phyloP scores from a whole-genome alignment of 2,113 vertebrate species.

The Octodon degus region DNA sequence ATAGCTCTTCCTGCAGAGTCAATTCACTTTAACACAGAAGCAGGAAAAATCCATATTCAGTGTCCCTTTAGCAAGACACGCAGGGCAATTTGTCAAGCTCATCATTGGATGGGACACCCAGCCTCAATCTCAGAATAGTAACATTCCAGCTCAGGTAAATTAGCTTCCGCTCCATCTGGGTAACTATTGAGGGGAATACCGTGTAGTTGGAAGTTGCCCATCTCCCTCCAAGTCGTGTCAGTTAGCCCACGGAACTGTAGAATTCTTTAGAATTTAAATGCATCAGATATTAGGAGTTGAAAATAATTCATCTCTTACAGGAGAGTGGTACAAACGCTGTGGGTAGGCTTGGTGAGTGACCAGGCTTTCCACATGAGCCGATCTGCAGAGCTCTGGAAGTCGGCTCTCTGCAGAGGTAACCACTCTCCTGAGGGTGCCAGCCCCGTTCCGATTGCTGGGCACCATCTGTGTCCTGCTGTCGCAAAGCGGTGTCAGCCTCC shows the following conservation, averaged over 20 bases:
- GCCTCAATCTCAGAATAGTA: not conserved
- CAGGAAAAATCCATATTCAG: not conserved
- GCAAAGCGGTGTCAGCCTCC: accelerated
- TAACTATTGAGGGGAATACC: not conserved
- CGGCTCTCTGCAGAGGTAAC: not conserved
- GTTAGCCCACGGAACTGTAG: not conserved
- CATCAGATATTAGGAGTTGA: not conserved
- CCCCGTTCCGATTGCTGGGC: not conserved
- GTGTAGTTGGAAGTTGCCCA: not conserved
- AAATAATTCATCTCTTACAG: not conserved
- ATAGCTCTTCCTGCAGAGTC: not conserved
- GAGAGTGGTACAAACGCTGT: not conserved
- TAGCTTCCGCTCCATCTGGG: not conserved
- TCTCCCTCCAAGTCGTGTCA: not conserved
- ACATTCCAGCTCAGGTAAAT: not conserved
- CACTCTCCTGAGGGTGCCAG: not conserved
- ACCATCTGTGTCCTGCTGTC: not conserved
- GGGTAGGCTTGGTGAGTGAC: not conserved
- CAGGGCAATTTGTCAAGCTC: not conserved
- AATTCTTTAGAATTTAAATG: not conserved
- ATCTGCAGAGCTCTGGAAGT: not conserved
- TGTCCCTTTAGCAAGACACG: not conserved
- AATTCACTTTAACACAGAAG: not conserved
- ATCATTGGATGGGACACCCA: not conserved
- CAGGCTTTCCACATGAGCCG: not conserved